phyloP scores from a whole-genome alignment of 2,113 vertebrate genomes.

The Acrocephalus arundinaceus region DNA sequence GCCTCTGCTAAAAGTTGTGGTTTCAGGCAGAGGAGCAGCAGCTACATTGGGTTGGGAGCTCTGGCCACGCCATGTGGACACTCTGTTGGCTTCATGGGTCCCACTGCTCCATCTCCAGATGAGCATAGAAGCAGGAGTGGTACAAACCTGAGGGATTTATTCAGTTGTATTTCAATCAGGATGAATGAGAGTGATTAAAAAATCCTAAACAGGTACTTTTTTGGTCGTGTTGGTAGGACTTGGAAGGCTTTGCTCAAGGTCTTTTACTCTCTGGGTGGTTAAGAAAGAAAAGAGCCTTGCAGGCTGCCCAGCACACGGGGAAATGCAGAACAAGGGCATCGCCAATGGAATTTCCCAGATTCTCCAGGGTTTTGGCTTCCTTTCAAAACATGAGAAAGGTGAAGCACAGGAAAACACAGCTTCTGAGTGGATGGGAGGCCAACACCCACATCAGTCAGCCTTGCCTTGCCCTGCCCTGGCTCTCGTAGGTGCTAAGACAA shows the following conservation, averaged over 20 bases:
- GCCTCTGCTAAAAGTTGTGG: neutral
- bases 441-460: neutral
- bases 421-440: neutral
- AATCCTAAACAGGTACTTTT: accelerated
- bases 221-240: neutral
- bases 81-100: neutral
- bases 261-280: neutral
- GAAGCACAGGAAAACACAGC: neutral
- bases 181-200: neutral
- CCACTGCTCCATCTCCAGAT: neutral
- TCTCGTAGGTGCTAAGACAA: neutral
- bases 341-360: neutral
- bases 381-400: neutral
- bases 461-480: neutral
- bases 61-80: accelerated
- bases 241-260: neutral
- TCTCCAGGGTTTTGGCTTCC: neutral
- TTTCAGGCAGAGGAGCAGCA: neutral
- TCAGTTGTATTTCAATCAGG: neutral
- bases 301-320: neutral
- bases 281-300: neutral
- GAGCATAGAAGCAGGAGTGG: neutral
- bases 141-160: neutral
- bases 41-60: neutral
- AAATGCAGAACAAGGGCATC: neutral